Conservation (phyloP, 2,113 vertebrate species). For the Henicopernis longicauda region DNA sequence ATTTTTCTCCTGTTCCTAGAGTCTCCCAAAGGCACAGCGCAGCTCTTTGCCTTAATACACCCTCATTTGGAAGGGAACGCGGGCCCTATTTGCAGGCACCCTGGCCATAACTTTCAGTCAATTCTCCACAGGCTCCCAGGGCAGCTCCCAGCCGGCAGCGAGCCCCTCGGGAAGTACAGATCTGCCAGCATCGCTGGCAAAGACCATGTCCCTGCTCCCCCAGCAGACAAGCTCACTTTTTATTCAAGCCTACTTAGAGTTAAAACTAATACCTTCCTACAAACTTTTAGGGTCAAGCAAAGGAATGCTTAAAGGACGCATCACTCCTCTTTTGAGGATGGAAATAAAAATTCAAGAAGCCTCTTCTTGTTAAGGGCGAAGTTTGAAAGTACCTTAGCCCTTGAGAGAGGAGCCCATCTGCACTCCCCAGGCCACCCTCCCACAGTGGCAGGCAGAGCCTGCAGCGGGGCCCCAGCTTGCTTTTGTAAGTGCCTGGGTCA, state of each 20-base stretch:
- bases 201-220: accelerated
- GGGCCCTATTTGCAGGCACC: neutral
- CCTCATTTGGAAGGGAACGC: accelerated
- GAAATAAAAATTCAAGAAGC: neutral
- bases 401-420: neutral
- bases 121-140: neutral
- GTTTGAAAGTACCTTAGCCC: neutral
- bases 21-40: neutral
- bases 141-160: neutral
- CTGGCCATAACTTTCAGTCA: neutral
- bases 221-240: too few species aligned
- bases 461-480: accelerated
- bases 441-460: accelerated
- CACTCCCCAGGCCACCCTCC: accelerated
- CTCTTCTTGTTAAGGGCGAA: neutral
- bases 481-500: neutral
- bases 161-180: accelerated
- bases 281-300: neutral
- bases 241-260: neutral
- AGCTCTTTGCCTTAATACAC: neutral
- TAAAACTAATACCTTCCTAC: neutral
- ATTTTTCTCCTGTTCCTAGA: neutral
- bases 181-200: neutral
- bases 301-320: accelerated
- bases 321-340: neutral